Conservation (phyloP, 2,113 vertebrate species). For the Phycodurus eques region DNA sequence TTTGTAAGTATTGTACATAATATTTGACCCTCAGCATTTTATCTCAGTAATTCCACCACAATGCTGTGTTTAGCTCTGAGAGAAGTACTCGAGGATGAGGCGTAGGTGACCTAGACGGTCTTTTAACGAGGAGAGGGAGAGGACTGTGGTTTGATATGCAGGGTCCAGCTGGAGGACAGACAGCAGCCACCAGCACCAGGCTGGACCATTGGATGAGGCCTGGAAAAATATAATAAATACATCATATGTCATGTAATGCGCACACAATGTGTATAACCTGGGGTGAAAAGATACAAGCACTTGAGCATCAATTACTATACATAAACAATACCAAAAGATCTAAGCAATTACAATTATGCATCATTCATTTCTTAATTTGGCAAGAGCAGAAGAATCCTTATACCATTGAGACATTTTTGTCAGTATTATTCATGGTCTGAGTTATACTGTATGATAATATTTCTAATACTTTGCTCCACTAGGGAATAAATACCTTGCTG, state of each 20-base stretch:
- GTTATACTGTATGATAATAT: not conserved
- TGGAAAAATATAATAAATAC: constrained; percentile 20
- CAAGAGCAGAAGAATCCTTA: not conserved
- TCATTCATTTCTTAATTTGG: not conserved
- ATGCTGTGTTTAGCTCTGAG: constrained; percentile 65
- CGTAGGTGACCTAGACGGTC: constrained; percentile 80
- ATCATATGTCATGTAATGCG: not conserved
- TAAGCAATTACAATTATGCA: not conserved
- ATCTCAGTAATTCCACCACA: not conserved
- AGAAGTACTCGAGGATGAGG: constrained; percentile 76
- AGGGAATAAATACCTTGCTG: not conserved
- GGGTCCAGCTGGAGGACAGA: constrained; percentile 79
- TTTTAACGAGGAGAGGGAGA: constrained; percentile 79
- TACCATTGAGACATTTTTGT: not conserved
- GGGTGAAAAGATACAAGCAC: no score
- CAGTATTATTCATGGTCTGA: not conserved
- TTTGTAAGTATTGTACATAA: constrained; percentile 8
- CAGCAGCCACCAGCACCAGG: constrained; percentile 82
- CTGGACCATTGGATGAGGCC: constrained; percentile 76
- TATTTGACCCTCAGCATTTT: constrained; percentile 6
- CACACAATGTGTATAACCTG: not conserved
- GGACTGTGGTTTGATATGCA: constrained; percentile 76
- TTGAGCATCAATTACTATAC: not conserved
- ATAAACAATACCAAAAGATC: not conserved
- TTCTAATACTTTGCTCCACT: not conserved